Evolutionary conservation across 2,113 vertebrate genomes (phyloP).

Genomic region (Oryzias javanicus): DNA sequence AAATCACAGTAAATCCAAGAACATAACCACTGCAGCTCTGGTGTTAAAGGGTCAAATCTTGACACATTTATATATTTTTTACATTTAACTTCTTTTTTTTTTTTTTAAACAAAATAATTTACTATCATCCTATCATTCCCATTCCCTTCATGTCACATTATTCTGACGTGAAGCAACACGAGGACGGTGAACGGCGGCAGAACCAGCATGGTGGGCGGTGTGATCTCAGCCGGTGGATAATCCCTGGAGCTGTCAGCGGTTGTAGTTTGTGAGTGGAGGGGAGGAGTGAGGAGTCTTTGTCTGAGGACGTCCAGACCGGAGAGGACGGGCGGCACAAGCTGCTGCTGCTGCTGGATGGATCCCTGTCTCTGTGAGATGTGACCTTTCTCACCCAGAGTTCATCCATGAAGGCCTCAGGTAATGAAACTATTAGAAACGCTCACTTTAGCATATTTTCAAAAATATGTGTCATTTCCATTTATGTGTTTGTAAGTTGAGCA

Average conservation of each 20-base stretch:
- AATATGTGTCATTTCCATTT: neutral
- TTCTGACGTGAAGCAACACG: neutral
- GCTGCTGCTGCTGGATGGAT: neutral
- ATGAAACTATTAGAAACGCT: constrained; percentile 1
- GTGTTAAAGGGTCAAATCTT: no score
- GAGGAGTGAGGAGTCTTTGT: constrained; percentile 31
- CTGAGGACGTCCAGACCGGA: constrained; percentile 9
- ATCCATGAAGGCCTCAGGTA: constrained; percentile 36
- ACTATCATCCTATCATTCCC: no score
- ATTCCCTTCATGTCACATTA: neutral
- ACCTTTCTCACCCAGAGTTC: constrained; percentile 36
- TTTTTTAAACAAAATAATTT: no score
- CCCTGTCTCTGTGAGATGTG: constrained; percentile 39
- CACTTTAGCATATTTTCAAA: neutral
- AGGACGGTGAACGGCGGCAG: neutral
- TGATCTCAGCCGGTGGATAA: constrained; percentile 11
- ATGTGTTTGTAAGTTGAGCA: no score
- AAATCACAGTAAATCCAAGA: no score
- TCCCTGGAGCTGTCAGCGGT: constrained; percentile 17
- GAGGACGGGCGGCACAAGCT: constrained; percentile 16
- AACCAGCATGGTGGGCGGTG: neutral
- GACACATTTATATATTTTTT: no score
- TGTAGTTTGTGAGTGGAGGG: constrained; percentile 9
- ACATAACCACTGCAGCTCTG: no score
- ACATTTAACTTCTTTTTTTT: no score